Evolutionary conservation across 2,797 vertebrate species (phyloP).

Genomic region (Anguilla megastoma): DNA sequence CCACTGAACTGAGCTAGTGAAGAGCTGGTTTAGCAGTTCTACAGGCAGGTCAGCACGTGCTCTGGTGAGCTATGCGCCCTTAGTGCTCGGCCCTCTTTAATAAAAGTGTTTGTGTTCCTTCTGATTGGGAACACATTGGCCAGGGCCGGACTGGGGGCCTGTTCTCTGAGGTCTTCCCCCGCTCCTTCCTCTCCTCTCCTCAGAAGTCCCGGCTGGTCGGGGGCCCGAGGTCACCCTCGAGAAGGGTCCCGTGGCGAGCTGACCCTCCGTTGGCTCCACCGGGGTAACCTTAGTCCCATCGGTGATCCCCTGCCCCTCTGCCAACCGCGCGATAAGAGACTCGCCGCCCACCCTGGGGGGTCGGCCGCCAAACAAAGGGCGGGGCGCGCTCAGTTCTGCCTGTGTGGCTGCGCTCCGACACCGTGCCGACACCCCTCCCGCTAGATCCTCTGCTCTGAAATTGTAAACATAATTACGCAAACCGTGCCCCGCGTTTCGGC

Average conservation of each 20-base stretch:
- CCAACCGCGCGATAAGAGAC: constrained; percentile 59
- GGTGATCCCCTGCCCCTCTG: constrained; percentile 70
- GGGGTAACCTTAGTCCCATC: constrained; percentile 84
- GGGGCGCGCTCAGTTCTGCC: constrained; percentile 46
- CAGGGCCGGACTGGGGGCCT: constrained; percentile 81
- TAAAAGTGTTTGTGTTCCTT: constrained; percentile 91
- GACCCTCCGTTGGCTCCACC: constrained; percentile 83
- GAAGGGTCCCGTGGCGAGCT: constrained; percentile 84
- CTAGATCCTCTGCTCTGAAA: constrained; percentile 64
- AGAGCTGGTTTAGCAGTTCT: not conserved
- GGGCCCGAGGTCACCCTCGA: constrained; percentile 75
- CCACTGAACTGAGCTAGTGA: constrained; percentile 42
- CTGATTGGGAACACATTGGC: constrained; percentile 97
- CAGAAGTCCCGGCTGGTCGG: constrained; percentile 88
- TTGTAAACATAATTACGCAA: constrained; percentile 59
- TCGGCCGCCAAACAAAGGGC: constrained; percentile 32
- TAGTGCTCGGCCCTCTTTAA: constrained; percentile 81
- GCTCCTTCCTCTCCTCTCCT: constrained; percentile 85
- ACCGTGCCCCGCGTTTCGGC: constrained; percentile 32
- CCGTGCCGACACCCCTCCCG: constrained; percentile 57
- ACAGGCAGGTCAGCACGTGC: constrained; percentile 62
- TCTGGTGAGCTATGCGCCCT: constrained; percentile 72
- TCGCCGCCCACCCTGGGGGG: constrained; percentile 39
- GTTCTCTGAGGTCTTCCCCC: constrained; percentile 75
- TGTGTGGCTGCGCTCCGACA: constrained; percentile 63